These are phyloP conservation scores for Arge pagana DNA, from an alignment of 2,888 invertebrate genomes.

Conservation along the genomic window DNA sequence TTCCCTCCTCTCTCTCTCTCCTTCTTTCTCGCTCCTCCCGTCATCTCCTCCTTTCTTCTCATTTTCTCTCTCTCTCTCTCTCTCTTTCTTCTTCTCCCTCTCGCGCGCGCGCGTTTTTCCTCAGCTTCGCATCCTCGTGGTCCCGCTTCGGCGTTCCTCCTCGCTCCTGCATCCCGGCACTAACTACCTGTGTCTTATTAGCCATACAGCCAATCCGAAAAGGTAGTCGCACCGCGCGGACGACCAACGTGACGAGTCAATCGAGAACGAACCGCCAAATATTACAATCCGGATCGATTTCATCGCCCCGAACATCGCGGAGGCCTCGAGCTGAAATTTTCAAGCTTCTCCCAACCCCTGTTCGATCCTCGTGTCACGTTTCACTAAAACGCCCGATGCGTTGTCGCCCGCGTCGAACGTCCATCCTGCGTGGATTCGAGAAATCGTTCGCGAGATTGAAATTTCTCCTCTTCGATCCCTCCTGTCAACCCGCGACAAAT, in stretches of 20 bases:
- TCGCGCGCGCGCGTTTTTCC: constrained; percentile 17
- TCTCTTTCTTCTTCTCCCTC: constrained; percentile 18
- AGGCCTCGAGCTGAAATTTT: no score
- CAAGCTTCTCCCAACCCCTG: no score
- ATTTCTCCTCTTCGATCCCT: no score
- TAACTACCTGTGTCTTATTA: constrained; percentile 58
- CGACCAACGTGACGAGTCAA: constrained; percentile 51
- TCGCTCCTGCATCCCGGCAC: constrained; percentile 36
- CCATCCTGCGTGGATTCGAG: no score
- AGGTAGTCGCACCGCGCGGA: constrained; percentile 45
- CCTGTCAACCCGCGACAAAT: no score
- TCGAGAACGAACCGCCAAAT: constrained; percentile 34
- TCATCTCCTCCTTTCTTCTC: constrained; percentile 21
- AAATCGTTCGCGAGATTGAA: no score
- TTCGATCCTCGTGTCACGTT: no score
- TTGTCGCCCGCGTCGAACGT: no score
- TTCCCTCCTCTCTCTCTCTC: constrained; percentile 13
- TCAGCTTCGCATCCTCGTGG: constrained; percentile 31
- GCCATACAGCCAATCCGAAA: constrained; percentile 55
- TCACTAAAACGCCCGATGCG: no score
- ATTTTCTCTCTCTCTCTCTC: constrained; percentile 19
- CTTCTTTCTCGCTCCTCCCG: constrained; percentile 2
- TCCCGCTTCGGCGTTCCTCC: constrained; percentile 12
- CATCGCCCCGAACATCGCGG: no score
- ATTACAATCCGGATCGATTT: no score